Conservation (phyloP, 2,113 vertebrate genomes). For the Cyanoramphus novaezelandiae region DNA sequence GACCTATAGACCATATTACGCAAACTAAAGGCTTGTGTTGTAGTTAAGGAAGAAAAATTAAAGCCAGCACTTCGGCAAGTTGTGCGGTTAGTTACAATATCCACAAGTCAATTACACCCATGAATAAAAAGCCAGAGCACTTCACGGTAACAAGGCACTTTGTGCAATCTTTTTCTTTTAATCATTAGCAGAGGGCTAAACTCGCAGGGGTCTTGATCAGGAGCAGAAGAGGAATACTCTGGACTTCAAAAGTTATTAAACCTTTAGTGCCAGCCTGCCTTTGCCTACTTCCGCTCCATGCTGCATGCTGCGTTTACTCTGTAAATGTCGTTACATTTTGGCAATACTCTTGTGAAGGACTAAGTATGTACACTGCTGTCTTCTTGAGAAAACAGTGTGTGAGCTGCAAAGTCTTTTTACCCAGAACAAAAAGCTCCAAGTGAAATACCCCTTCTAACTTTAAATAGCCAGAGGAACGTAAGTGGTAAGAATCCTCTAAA, state of each 20-base stretch:
- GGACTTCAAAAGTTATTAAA: neutral
- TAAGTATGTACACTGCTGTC: fast-evolving
- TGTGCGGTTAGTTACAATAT: fast-evolving
- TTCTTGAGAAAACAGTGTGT: neutral
- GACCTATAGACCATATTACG: fast-evolving
- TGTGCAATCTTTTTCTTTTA: too few species aligned
- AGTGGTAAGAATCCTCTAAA: fast-evolving
- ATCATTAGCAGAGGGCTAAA: neutral
- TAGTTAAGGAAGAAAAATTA: neutral
- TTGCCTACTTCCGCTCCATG: neutral
- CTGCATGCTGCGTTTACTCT: too few species aligned
- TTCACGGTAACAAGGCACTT: neutral
- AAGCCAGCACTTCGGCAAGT: neutral
- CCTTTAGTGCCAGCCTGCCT: neutral
- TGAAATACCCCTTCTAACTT: neutral
- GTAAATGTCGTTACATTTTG: neutral
- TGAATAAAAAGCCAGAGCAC: neutral
- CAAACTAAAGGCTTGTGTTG: neutral
- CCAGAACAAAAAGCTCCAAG: neutral
- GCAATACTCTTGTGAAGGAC: neutral
- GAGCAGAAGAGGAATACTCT: neutral
- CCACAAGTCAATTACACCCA: neutral
- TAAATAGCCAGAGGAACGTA: neutral
- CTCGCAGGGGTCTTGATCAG: neutral
- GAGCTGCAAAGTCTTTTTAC: neutral